These are phyloP conservation scores for Drosophila melanica DNA, from an alignment of 1,140 invertebrate genomes.

Conservation along the genomic window DNA sequence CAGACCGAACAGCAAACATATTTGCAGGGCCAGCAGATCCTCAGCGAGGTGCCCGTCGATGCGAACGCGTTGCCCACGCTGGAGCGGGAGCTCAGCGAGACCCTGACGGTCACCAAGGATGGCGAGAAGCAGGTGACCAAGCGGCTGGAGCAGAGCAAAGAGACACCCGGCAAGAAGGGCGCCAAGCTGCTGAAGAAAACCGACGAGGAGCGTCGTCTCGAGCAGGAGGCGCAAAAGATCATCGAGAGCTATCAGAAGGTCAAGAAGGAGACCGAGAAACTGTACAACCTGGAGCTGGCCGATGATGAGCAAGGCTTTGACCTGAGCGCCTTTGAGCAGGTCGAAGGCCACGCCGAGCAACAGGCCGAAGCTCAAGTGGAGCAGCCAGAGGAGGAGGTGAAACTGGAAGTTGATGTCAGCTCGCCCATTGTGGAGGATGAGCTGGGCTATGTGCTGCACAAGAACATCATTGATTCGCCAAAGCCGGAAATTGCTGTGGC, in stretches of 20 bases:
- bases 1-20: slow-evolving; percentile 69
- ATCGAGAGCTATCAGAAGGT: slow-evolving; percentile 82
- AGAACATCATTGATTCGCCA: slow-evolving; percentile 65
- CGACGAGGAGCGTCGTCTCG: slow-evolving; percentile 72
- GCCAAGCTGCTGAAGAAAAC: slow-evolving; percentile 73
- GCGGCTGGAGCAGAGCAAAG: slow-evolving; percentile 66
- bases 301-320: slow-evolving; percentile 78
- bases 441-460: slow-evolving; percentile 74
- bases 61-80: slow-evolving; percentile 37
- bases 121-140: slow-evolving; percentile 73
- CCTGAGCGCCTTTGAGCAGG: slow-evolving; percentile 67
- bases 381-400: background rate
- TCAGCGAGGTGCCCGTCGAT: slow-evolving; percentile 36
- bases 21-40: slow-evolving; percentile 60
- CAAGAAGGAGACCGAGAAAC: slow-evolving; percentile 73
- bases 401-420: background rate
- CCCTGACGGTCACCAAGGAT: slow-evolving; percentile 64
- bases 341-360: slow-evolving; percentile 16
- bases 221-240: slow-evolving; percentile 77
- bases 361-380: background rate
- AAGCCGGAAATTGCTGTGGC: background rate
- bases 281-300: slow-evolving; percentile 58
- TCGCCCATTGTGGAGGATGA: slow-evolving; percentile 49
- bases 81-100: slow-evolving; percentile 67
- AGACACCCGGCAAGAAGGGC: slow-evolving; percentile 60